phyloP scores from a whole-genome alignment of 2,113 vertebrate genomes.

The Panurus biarmicus region DNA sequence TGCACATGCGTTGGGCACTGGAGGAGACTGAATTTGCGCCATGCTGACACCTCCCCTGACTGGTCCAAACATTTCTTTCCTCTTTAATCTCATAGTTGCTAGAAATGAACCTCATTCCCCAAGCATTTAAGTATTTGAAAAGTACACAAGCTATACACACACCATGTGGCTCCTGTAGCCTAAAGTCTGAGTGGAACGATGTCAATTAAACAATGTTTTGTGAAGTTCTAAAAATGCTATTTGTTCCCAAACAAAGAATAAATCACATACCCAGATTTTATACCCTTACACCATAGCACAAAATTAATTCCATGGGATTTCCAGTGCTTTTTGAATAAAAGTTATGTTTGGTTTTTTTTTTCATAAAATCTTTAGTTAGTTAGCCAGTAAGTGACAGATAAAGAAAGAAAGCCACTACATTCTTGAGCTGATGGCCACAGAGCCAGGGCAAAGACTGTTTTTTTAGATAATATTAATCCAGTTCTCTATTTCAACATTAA shows the following conservation, averaged over 20 bases:
- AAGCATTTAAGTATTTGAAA: neutral
- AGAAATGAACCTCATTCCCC: neutral
- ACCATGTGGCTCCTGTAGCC: neutral
- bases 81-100: neutral
- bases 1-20: fast-evolving
- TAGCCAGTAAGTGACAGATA: neutral
- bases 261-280: neutral
- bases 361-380: neutral
- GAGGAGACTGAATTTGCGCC: neutral
- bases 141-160: neutral
- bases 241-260: neutral
- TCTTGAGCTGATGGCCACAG: neutral
- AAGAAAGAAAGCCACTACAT: neutral
- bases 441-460: neutral
- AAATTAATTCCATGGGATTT: neutral
- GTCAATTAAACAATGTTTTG: neutral
- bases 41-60: neutral
- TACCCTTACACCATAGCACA: neutral
- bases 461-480: neutral
- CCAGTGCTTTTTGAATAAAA: neutral
- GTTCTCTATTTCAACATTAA: neutral
- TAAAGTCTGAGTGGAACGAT: neutral
- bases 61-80: neutral
- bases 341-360: neutral
- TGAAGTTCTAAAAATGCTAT: neutral